Evolutionary conservation across 2,888 invertebrate genomes (phyloP).

Genomic region (Creontiades dilutus): DNA sequence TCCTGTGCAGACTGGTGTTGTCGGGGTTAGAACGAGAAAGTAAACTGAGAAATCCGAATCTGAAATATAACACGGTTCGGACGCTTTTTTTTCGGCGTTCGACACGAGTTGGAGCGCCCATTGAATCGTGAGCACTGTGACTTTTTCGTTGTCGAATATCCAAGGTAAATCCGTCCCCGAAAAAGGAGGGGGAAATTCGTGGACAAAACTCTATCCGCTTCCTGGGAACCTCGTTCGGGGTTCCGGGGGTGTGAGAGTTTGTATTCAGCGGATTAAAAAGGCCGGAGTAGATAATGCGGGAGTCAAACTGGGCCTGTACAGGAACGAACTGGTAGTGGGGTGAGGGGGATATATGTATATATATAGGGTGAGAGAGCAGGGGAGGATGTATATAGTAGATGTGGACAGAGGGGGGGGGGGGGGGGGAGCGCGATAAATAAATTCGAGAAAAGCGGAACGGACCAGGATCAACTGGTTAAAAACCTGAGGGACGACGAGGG

Average conservation of each 20-base stretch:
- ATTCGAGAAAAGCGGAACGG: conserved; percentile 6
- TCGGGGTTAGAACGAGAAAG: background rate
- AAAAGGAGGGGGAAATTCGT: background rate
- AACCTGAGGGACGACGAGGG: background rate
- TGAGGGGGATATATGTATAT: too few relatives aligned
- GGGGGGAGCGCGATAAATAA: conserved; percentile 5
- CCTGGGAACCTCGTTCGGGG: background rate
- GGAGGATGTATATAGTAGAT: background rate
- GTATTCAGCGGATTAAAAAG: conserved; percentile 1
- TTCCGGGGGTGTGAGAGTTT: background rate
- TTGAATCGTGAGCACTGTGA: background rate
- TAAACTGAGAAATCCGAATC: conserved; percentile 50
- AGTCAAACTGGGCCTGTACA: too few relatives aligned
- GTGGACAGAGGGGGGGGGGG: background rate
- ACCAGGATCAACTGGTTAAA: conserved; percentile 9
- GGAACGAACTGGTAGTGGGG: background rate
- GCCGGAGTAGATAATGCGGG: background rate
- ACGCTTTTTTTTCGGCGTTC: background rate
- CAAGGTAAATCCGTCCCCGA: background rate
- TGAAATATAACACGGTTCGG: conserved; percentile 56
- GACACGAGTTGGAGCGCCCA: background rate
- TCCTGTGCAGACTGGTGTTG: background rate
- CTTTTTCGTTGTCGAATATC: background rate
- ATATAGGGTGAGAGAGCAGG: background rate
- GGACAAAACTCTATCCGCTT: conserved; percentile 39